Evolutionary conservation across 2,888 invertebrate genomes (phyloP), one percentile per base, ranked within the genome.

Genomic region (Meghimatium bilineatum): DNA sequence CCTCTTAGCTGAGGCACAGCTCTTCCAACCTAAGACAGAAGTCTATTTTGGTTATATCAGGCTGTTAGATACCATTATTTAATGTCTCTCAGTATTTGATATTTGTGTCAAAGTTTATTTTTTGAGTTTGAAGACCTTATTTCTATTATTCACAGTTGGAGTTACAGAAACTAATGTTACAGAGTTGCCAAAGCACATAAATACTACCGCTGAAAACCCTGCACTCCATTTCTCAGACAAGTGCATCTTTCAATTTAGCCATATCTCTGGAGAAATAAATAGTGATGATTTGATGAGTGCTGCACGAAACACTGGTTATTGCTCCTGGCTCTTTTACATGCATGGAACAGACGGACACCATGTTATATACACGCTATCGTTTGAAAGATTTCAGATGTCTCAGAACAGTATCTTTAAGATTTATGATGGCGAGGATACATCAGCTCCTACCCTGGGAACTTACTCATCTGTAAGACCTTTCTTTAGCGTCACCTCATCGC

Each of bases 321-420:
- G 77, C 36, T 63, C 66, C 34, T 77, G 77, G 77, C 77, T 49
- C 20, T n/a, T 77, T 63, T 34, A 77, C 29, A 20, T 26, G 1
- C n/a, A 34, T 6, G 52, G 23, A 20, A n/a, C 77, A n/a, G 63
- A 66, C 36, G 77, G 60, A 5, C 38, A 63, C 29, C 36, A 10
- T 3, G 38, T 77, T 29, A 26, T 77, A 1, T 79, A 67, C 32
- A 66, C 32, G 3, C 49, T 79, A 44, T n/a, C 29, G 32, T 79
- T 79, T 79, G 79, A 69, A 49, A 44, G 5, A n/a, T 49, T 66
- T 49, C 49, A 32, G 38, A 32, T 79, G 44, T 67, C 49, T 8
- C 10, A 12, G n/a, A 36, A 32, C 26, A 49, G 44, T 29, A 26
- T 69, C 17, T 44, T 79, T n/a, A 67, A 32, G 49, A 34, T 79